Evolutionary conservation across 1,140 invertebrate species (phyloP), one percentile per base, ranked within the genome.

Genomic region (Atta cephalotes): DNA sequence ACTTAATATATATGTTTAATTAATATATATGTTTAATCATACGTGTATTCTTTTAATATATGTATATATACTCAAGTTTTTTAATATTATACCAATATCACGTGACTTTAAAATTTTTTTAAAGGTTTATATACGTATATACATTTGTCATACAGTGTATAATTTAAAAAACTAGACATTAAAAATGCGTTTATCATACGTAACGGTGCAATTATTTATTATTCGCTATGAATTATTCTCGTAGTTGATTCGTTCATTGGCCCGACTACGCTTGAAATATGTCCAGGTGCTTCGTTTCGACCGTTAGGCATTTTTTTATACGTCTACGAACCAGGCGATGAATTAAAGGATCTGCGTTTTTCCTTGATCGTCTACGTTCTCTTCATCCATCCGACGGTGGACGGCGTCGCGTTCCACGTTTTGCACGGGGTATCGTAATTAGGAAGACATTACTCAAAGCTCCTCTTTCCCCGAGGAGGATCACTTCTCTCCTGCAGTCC

Each of bases 401-500:
- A 87, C 60, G 35, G 16, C 58, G 25, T 78, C 77, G 84, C 77
- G 85, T 79, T 88, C 70, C 79, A 77, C 78, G 88, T 65, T 74
- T 91, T 82, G 82, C 86, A 58, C 81, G 82, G 88, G 86, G 78
- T 84, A 91, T 91, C 88, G 90, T 93, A 93, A 93, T 93, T 93
- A 93, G 91, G 90, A 91, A 91, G 89, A 89, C 91, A 93, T 93
- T 93, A 92, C 90, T 92, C 89, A 85, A 92, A 90, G 85, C 86
- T 87, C 60, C 84, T 53, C 70, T 60, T 62, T 68, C 79, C 68
- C 72, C 79, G 79, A 53, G 56, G 56, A 74, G 53, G 70, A 77
- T 77, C 82, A 51, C 66, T 74, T 87, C 62, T 85, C 62, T 58
- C 72, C 25, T 14, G 68, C 62, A 6, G 0, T 49, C 60, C n/a